Percentiles rank a stretch among this genome's conserved stretches.
Evolutionary conservation across 2,888 invertebrate genomes (phyloP).

Genomic region (Philaethria dido): DNA sequence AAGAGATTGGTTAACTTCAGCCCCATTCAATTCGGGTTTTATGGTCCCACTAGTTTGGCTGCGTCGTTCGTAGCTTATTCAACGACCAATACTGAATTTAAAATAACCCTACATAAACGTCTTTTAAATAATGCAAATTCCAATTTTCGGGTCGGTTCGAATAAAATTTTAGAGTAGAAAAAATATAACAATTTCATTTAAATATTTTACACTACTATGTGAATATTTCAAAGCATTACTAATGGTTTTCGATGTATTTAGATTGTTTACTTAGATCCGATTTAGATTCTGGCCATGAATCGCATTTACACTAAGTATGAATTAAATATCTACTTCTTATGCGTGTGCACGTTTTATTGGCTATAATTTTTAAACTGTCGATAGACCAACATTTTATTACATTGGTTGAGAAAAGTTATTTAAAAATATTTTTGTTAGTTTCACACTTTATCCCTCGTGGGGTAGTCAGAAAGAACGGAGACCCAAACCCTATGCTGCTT

Average conservation of each 20-base stretch:
- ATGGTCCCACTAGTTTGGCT: conserved; percentile 17
- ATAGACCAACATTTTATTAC: background rate
- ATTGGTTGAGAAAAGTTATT: background rate
- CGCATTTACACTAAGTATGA: background rate
- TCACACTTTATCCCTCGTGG: no score
- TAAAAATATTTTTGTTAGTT: no score
- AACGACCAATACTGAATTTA: conserved; percentile 31
- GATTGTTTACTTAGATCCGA: background rate
- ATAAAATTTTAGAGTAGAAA: conserved; percentile 32
- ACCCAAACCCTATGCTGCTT: no score
- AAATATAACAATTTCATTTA: conserved; percentile 24
- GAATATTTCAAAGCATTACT: background rate
- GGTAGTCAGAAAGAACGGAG: no score
- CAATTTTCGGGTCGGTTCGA: conserved; percentile 27
- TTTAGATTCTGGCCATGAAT: conserved; percentile 7
- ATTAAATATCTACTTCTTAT: conserved; percentile 3
- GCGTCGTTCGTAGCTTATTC: conserved; percentile 23
- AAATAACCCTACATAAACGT: conserved; percentile 33
- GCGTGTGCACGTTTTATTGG: background rate
- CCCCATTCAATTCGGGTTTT: conserved; percentile 21
- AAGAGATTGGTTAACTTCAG: conserved; percentile 29
- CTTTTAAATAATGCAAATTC: conserved; percentile 35
- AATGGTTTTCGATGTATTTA: background rate
- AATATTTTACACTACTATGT: conserved; percentile 5
- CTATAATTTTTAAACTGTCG: background rate